Percentiles rank a stretch among this genome's conserved stretches.
Evolutionary conservation across 2,113 vertebrate genomes (phyloP).

Genomic region (Martes martes): DNA sequence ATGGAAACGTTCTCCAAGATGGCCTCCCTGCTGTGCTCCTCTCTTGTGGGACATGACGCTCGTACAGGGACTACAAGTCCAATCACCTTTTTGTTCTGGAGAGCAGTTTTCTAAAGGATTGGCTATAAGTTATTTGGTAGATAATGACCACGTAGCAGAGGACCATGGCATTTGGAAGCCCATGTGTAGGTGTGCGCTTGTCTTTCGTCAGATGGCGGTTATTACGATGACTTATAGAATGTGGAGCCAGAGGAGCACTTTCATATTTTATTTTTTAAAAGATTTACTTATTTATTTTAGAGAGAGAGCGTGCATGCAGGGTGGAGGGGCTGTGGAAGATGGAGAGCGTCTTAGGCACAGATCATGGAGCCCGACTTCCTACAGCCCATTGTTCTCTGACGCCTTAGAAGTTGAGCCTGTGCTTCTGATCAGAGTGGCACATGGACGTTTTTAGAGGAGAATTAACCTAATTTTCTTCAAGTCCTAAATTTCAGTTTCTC

Average conservation of each 20-base stretch:
- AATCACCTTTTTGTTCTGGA: not conserved
- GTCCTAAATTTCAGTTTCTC: slow-evolving; percentile 28
- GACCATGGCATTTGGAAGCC: not conserved
- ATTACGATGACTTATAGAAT: not conserved
- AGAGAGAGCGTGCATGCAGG: not conserved
- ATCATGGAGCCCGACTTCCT: not conserved
- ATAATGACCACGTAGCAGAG: not conserved
- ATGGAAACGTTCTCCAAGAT: not conserved
- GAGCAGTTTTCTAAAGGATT: not conserved
- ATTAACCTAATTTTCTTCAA: not conserved
- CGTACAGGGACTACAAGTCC: no score
- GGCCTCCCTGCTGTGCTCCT: not conserved
- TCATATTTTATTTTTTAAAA: not conserved
- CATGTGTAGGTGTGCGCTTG: not conserved
- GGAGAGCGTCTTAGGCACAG: not conserved
- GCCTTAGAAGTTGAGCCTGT: not conserved
- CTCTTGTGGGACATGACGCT: not conserved
- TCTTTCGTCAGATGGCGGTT: not conserved
- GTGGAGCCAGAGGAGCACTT: not conserved
- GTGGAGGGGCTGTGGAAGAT: not conserved
- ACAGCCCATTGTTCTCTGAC: not conserved
- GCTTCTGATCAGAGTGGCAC: not conserved
- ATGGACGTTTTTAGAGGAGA: not conserved
- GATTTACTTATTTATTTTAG: not conserved
- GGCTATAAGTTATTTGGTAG: not conserved